phyloP scores from a whole-genome alignment of 2,113 vertebrate genomes.

The Oreamnos americanus region DNA sequence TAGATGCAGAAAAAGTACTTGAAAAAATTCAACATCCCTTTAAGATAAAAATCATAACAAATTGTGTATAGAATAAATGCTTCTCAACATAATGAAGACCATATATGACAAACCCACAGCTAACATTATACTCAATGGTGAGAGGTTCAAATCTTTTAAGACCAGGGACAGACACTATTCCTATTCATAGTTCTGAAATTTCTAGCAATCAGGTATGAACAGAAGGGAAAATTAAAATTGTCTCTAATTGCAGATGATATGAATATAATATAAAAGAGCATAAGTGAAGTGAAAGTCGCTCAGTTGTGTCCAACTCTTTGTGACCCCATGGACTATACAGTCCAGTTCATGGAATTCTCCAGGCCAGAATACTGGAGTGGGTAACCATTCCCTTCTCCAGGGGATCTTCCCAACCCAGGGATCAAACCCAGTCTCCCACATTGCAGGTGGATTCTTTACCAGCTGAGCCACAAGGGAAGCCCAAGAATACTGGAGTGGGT shows the following conservation, averaged over 20 bases:
- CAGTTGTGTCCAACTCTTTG: neutral
- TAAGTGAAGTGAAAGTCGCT: neutral
- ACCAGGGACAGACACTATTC: neutral
- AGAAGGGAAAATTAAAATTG: neutral
- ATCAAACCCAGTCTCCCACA: neutral
- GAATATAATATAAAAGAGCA: neutral
- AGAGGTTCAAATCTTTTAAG: neutral
- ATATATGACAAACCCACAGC: neutral
- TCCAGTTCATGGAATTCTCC: neutral
- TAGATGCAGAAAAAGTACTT: neutral
- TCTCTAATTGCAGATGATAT: neutral
- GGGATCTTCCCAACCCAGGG: neutral
- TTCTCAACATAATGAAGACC: neutral
- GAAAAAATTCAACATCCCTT: neutral
- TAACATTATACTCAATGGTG: neutral
- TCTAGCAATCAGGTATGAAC: neutral
- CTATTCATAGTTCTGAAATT: neutral
- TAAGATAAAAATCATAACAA: neutral
- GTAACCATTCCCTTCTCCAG: neutral
- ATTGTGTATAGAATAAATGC: neutral
- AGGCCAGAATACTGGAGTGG: neutral
- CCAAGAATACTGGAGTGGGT: neutral
- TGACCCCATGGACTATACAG: neutral
- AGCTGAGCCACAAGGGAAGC: neutral
- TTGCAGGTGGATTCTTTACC: neutral